phyloP scores from a whole-genome alignment of 2,113 vertebrate genomes.

The Engystomops pustulosus region DNA sequence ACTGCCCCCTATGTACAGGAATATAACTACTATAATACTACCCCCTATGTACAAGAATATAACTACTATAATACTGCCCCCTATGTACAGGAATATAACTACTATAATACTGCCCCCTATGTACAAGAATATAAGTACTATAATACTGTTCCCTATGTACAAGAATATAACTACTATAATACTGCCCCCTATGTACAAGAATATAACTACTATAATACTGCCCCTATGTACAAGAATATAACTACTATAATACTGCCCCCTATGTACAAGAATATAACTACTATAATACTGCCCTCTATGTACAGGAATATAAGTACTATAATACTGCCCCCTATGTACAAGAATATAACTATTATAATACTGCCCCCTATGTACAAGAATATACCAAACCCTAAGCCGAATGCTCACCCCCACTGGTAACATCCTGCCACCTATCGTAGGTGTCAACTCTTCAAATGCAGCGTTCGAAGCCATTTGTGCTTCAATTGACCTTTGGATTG shows the following conservation, averaged over 20 bases:
- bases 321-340: too few species aligned
- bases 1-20: neutral
- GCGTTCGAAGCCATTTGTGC: too few species aligned
- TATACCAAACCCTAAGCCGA: too few species aligned
- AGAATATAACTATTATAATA: too few species aligned
- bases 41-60: neutral
- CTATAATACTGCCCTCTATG: neutral
- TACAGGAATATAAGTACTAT: too few species aligned
- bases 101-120: slow-evolving; percentile 1
- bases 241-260: neutral
- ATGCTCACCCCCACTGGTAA: too few species aligned
- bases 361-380: too few species aligned
- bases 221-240: neutral
- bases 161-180: slow-evolving; percentile 2
- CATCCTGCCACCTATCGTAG: too few species aligned
- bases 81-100: slow-evolving; percentile 5
- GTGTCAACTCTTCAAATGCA: too few species aligned
- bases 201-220: neutral
- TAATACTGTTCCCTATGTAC: neutral
- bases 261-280: slow-evolving; percentile 2
- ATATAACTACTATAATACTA: slow-evolving; percentile 9
- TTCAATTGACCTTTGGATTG: too few species aligned
- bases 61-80: slow-evolving; percentile 8
- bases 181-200: neutral
- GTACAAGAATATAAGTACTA: neutral